A percentile compares a stretch with the other conserved stretches of the same genome.
Conservation (phyloP, 92 coral and sea anemone genomes). For the Epizoanthus stellaris region DNA sequence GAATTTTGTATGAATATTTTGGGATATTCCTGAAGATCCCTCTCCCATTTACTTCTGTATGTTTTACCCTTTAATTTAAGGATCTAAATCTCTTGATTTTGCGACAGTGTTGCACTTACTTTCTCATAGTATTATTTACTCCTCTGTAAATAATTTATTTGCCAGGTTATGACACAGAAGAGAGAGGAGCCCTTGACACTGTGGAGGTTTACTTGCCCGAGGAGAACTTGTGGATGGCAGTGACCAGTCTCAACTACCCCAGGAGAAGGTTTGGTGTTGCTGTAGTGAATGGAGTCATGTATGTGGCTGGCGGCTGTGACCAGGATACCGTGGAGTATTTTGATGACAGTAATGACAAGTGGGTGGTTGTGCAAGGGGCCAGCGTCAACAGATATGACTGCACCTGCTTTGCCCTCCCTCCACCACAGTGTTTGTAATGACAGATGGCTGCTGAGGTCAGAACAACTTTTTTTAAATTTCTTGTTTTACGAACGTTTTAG, state of each 20-base stretch:
- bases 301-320: conserved; percentile 77
- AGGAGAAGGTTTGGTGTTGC: conserved; percentile 84
- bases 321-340: conserved; percentile 75
- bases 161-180: conserved; percentile 64
- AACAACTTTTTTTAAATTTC: too few relatives aligned
- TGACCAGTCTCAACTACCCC: conserved; percentile 55
- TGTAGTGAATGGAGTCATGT: conserved; percentile 70
- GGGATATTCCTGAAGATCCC: too few relatives aligned
- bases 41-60: too few relatives aligned
- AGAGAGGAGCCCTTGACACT: conserved; percentile 56
- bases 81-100: too few relatives aligned
- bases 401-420: conserved; percentile 64
- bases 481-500: too few relatives aligned
- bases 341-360: conserved; percentile 55
- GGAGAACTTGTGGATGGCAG: conserved; percentile 56
- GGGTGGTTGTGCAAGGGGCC: conserved; percentile 69
- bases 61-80: too few relatives aligned
- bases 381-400: conserved; percentile 59
- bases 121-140: not conserved
- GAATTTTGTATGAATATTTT: too few relatives aligned
- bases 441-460: not conserved
- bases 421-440: conserved; percentile 62
- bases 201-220: conserved; percentile 69
- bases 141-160: not conserved
- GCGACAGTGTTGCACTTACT: not conserved